These are phyloP conservation scores for Urocynchramus pylzowi DNA, from an alignment of 2,113 vertebrate genomes.

Conservation along the genomic window DNA sequence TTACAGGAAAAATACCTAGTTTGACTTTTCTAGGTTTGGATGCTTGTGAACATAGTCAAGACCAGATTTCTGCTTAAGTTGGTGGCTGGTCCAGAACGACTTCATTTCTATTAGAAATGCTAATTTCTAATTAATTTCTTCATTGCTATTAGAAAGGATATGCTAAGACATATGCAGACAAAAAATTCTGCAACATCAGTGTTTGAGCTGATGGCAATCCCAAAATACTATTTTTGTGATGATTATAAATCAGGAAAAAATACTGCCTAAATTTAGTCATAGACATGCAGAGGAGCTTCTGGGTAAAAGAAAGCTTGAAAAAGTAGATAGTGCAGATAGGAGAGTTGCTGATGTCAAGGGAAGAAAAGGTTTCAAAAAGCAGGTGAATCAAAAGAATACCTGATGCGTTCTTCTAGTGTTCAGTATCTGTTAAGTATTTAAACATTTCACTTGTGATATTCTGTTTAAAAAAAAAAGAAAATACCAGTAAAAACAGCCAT, in stretches of 20 bases:
- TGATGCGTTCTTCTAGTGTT: background rate
- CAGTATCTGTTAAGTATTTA: background rate
- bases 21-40: background rate
- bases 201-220: background rate
- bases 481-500: background rate
- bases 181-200: background rate
- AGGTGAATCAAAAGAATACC: background rate
- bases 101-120: background rate
- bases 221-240: background rate
- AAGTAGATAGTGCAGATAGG: background rate
- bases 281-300: background rate
- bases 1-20: background rate
- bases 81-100: background rate
- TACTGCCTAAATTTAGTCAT: background rate
- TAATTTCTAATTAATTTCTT: too few species aligned
- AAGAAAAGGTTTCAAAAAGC: background rate
- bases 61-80: background rate
- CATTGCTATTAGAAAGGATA: background rate
- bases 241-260: background rate
- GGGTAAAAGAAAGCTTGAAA: background rate
- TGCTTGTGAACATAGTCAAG: background rate
- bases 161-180: background rate
- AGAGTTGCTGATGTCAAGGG: background rate
- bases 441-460: background rate
- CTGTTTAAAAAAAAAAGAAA: background rate